Evolutionary conservation across 2,113 vertebrate species (phyloP).

Genomic region (Coreoperca whiteheadi): DNA sequence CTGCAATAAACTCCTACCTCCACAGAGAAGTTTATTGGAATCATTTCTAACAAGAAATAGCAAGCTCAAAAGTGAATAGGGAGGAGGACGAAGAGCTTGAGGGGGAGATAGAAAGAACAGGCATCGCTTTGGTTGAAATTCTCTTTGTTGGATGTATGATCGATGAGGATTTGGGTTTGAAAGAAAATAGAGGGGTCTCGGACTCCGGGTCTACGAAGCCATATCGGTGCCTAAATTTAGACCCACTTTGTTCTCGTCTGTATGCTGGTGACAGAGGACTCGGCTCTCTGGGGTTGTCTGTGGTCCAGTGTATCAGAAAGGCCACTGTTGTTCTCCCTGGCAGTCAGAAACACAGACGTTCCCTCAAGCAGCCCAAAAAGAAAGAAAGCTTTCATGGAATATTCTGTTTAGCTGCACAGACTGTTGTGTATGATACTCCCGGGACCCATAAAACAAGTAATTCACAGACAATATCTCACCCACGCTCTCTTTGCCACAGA

Average conservation of each 20-base stretch:
- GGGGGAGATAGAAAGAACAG: slow-evolving; percentile 33
- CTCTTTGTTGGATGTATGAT: slow-evolving; percentile 60
- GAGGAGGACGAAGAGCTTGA: slow-evolving; percentile 21
- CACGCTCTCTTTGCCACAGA: slow-evolving; percentile 68
- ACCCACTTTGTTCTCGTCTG: slow-evolving; percentile 75
- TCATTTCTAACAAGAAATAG: slow-evolving; percentile 29
- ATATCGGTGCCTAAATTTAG: slow-evolving; percentile 73
- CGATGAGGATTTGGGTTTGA: slow-evolving; percentile 50
- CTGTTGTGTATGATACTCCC: slow-evolving; percentile 73
- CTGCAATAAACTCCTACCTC: slow-evolving; percentile 53
- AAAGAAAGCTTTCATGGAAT: slow-evolving; percentile 81
- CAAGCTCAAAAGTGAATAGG: slow-evolving; percentile 13
- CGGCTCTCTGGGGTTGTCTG: slow-evolving; percentile 71
- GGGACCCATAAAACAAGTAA: slow-evolving; percentile 77
- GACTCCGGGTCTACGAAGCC: slow-evolving; percentile 56
- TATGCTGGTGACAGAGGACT: slow-evolving; percentile 73
- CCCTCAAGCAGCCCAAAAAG: slow-evolving; percentile 73
- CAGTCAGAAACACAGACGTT: slow-evolving; percentile 72
- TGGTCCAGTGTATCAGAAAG: slow-evolving; percentile 76
- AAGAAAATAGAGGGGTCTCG: slow-evolving; percentile 50
- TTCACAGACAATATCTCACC: slow-evolving; percentile 78
- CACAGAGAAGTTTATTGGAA: slow-evolving; percentile 48
- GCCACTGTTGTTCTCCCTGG: slow-evolving; percentile 76
- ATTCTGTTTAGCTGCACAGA: slow-evolving; percentile 76
- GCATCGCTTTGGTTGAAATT: slow-evolving; percentile 40